phyloP scores from a whole-genome alignment of 1,140 invertebrate genomes.

The Maniola jurtina region DNA sequence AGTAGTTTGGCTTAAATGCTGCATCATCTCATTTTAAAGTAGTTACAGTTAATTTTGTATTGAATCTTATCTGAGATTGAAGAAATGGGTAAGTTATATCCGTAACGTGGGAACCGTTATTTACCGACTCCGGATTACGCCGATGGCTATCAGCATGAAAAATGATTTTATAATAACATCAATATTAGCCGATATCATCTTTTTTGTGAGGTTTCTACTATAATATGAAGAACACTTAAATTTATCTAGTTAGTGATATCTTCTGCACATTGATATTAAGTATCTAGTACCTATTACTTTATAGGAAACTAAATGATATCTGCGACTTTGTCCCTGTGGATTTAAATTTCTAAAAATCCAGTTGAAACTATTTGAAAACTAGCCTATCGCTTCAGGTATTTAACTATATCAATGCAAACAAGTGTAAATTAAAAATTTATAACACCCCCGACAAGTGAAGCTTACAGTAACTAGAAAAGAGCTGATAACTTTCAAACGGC shows the following conservation, averaged over 20 bases:
- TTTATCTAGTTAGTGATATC: not conserved
- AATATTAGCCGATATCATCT: constrained; percentile 26
- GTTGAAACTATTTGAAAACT: too few relatives aligned
- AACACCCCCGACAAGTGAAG: too few relatives aligned
- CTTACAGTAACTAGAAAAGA: too few relatives aligned
- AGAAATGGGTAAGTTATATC: constrained; percentile 49
- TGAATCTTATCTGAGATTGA: constrained; percentile 64
- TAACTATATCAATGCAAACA: too few relatives aligned
- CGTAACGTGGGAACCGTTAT: constrained; percentile 61
- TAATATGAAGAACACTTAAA: not conserved
- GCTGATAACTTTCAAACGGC: too few relatives aligned
- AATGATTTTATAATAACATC: constrained; percentile 20
- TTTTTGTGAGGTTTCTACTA: not conserved
- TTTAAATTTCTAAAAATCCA: too few relatives aligned
- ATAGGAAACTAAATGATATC: too few relatives aligned
- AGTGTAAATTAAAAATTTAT: too few relatives aligned
- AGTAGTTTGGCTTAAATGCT: constrained; percentile 9
- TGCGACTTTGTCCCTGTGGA: too few relatives aligned
- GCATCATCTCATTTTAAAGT: constrained; percentile 39
- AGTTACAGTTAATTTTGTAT: constrained; percentile 63
- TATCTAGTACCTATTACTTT: not conserved
- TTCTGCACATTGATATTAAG: not conserved
- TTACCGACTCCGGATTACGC: constrained; percentile 64
- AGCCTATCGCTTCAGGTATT: too few relatives aligned
- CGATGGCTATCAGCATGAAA: constrained; percentile 39